Evolutionary conservation across 2,113 vertebrate species (phyloP).

Genomic region (Ailuropoda melanoleuca): DNA sequence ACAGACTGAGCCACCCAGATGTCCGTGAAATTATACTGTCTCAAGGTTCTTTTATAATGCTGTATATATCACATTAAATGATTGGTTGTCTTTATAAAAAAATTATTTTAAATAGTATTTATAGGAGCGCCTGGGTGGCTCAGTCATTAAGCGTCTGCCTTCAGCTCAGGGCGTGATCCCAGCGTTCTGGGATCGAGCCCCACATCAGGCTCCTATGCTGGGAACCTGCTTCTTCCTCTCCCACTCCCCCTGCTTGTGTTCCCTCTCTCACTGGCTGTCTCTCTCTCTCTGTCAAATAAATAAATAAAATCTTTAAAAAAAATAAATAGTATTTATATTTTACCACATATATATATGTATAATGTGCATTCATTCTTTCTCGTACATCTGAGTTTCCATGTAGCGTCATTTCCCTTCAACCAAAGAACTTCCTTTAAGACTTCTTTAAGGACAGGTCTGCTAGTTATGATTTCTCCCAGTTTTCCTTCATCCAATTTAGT

Average conservation of each 20-base stretch:
- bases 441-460: background rate
- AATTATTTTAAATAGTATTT: background rate
- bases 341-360: background rate
- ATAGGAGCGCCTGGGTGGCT: background rate
- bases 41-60: background rate
- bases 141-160: too few species aligned
- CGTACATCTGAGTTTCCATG: background rate
- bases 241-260: too few species aligned
- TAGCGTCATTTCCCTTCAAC: background rate
- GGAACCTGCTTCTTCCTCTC: too few species aligned
- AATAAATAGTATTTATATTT: background rate
- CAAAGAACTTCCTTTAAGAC: background rate
- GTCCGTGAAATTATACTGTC: background rate
- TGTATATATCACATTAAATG: background rate
- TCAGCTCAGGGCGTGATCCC: too few species aligned
- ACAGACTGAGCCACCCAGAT: background rate
- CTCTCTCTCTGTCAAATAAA: too few species aligned
- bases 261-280: too few species aligned
- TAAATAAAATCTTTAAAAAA: background rate
- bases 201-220: too few species aligned
- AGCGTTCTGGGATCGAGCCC: too few species aligned
- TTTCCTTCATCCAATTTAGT: background rate
- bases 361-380: background rate
- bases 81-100: background rate
- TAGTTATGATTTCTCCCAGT: background rate